phyloP scores from a whole-genome alignment of 2,113 vertebrate genomes.

The Melanerpes aurifrons region DNA sequence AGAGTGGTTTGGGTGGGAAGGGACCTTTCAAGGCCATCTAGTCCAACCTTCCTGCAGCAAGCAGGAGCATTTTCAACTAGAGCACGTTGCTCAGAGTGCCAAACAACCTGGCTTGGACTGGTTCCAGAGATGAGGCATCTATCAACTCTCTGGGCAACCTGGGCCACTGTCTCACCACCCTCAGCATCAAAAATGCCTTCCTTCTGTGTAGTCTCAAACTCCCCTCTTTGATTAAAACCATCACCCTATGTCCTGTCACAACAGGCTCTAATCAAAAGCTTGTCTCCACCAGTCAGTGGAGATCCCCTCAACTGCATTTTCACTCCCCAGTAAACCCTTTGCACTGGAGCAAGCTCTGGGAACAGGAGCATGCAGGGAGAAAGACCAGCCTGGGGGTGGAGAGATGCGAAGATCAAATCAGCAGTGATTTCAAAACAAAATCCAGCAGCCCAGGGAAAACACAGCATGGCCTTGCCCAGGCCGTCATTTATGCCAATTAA shows the following conservation, averaged over 20 bases:
- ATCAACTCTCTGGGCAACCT: not conserved
- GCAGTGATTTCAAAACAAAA: slow-evolving; percentile 1
- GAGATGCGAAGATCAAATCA: slow-evolving; percentile 37
- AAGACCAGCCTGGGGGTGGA: not conserved
- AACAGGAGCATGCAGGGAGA: not conserved
- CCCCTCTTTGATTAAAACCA: not conserved
- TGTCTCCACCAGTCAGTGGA: not conserved
- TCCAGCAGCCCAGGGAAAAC: not conserved
- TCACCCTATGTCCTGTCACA: not conserved
- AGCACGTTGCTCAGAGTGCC: not conserved
- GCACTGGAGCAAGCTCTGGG: not conserved
- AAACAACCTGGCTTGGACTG: not conserved
- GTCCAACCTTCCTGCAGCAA: not conserved
- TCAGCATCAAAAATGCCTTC: not conserved
- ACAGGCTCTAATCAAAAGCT: not conserved
- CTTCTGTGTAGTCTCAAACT: not conserved
- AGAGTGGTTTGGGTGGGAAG: not conserved
- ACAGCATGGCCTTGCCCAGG: not conserved
- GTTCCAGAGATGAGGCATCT: not conserved
- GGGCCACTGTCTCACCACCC: not conserved
- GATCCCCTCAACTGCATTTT: not conserved
- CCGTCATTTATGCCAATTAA: slow-evolving; percentile 59
- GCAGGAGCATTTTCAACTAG: not conserved
- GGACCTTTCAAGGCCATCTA: not conserved
- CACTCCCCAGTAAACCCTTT: not conserved